Percentiles rank a stretch among this genome's conserved stretches.
These are phyloP conservation scores for Ptilodon capucinus DNA, from an alignment of 2,888 invertebrate species.

Conservation along the genomic window DNA sequence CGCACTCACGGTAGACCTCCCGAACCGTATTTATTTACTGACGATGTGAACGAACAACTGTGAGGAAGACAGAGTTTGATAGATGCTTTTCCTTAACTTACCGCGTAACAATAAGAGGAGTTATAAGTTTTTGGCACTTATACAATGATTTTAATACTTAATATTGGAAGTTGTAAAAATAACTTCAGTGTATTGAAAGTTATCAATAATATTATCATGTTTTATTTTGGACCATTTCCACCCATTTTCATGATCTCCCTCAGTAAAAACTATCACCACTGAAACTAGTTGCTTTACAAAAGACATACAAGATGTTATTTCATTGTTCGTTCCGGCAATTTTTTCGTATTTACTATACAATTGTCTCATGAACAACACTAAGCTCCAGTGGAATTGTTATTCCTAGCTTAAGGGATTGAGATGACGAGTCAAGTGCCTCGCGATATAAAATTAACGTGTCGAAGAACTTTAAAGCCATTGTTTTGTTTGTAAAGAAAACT, in stretches of 20 bases:
- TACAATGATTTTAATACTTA: too few relatives aligned
- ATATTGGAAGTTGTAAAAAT: too few relatives aligned
- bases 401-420: slow-evolving; percentile 1
- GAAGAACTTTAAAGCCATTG: slow-evolving; percentile 7
- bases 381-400: neutral
- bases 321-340: too few relatives aligned
- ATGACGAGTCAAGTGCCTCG: neutral
- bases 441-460: slow-evolving; percentile 4
- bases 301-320: neutral
- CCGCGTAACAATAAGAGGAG: too few relatives aligned
- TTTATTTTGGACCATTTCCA: too few relatives aligned
- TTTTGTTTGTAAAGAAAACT: neutral
- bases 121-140: too few relatives aligned
- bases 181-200: too few relatives aligned
- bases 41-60: neutral
- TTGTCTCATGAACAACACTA: neutral
- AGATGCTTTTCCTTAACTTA: neutral
- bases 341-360: neutral
- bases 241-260: too few relatives aligned
- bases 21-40: neutral
- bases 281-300: too few relatives aligned
- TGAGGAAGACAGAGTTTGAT: neutral
- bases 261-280: too few relatives aligned
- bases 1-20: neutral
- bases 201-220: too few relatives aligned